These are phyloP conservation scores for Dryococelus australis DNA, from an alignment of 2,888 invertebrate genomes.

Conservation along the genomic window DNA sequence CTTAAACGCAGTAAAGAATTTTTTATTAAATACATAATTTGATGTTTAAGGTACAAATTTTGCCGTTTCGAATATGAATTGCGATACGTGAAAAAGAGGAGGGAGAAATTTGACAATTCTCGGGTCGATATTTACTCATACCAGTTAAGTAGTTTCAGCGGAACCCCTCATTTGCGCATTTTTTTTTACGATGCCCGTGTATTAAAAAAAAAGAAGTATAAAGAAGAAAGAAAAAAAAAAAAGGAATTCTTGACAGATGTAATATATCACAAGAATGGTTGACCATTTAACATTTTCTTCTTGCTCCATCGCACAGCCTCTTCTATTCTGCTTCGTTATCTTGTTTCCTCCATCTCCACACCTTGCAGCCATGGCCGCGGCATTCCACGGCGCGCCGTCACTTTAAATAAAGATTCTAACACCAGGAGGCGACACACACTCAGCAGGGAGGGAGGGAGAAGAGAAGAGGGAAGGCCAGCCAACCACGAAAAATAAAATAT, in stretches of 20 bases:
- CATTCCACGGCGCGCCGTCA: constrained; percentile 40
- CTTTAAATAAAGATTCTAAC: constrained; percentile 44
- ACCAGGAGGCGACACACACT: constrained; percentile 42
- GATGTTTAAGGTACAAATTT: background rate
- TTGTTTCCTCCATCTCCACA: constrained; percentile 25
- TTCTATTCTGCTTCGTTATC: constrained; percentile 27
- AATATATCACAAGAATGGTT: constrained; percentile 29
- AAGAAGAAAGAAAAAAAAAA: background rate
- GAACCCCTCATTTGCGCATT: background rate
- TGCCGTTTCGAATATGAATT: background rate
- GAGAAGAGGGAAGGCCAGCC: background rate
- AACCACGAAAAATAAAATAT: constrained; percentile 24
- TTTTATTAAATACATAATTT: background rate
- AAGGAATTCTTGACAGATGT: constrained; percentile 12
- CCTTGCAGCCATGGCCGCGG: background rate
- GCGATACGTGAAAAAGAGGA: background rate
- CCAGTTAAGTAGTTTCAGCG: constrained; percentile 1
- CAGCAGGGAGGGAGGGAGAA: constrained; percentile 34
- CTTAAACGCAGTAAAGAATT: background rate
- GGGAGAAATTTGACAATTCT: background rate
- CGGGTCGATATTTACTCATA: background rate
- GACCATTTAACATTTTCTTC: constrained; percentile 22
- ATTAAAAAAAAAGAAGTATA: background rate
- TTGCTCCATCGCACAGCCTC: constrained; percentile 22
- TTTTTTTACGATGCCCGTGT: constrained; percentile 12